Evolutionary conservation across 2,113 vertebrate genomes (phyloP), one percentile per base, ranked within the genome.

Genomic region (Lontra canadensis): DNA sequence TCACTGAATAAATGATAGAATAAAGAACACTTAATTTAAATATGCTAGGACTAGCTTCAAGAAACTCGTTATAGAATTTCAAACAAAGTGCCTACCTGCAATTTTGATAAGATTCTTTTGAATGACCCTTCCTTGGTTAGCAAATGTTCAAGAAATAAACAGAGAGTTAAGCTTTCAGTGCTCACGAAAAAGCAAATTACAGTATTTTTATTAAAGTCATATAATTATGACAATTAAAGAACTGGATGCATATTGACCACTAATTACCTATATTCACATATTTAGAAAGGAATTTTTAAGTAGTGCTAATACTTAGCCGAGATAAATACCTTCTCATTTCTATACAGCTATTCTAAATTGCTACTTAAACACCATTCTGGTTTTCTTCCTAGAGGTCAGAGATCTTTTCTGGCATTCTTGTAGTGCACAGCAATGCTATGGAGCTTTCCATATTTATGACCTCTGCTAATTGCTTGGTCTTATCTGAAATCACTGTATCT

Each of bases 221-320:
- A 4, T 80, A 97, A 94, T 97, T 90, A 88, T 92, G 52, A 84
- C 34, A 82, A 86, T 63, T 83, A 34, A 79, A 96, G 87, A 81
- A n/a, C 49, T 93, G 59, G 49, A 69, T 84, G 71, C 21, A 74
- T 83, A 71, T 81, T 96, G 71, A 96, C 83, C 80, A 61, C 59
- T 88, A 95, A 94, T 94, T 90, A 92, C 5, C 39, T 83, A 34
- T 42, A 97, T 92, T 97, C 90, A 95, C 29, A 52, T 92, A 73
- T 61, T 94, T 73, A 90, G 23, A 96, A 95, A 94, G 59, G 12
- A 9, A 74, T 73, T 95, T 96, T 94, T 90, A 89, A 87, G 34
- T 91, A 79, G 44, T 71, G 23, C 11, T 95, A 52, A 4, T 49
- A 67, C 25, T 94, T 90, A 29, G 7, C 47, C 29, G 23, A 49